Base-by-base conservation (phyloP, 2,888 invertebrate genomes). In the Euzetes globulus region DNA sequence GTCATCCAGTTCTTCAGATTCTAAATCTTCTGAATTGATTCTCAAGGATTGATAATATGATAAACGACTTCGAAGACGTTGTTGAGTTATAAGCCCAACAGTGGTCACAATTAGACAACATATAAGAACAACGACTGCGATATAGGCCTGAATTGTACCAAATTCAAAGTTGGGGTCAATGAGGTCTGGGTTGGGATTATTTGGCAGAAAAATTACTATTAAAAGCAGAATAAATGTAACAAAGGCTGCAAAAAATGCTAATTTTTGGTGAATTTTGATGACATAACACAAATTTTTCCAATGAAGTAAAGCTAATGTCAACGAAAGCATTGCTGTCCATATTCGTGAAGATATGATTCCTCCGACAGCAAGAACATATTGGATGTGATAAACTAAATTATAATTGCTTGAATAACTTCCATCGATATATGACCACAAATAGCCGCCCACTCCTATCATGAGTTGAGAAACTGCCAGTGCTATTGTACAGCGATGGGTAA, bases 251-350 rank as follows among this genome's bases (percentile, higher is more conserved):
- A 55, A 71, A 19, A 13, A 41, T 37, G 74, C 45, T 17, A 70
- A 37, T 4, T 19, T 85, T 0, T 90, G 90, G 84, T 90, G 89
- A 1, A 92, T 81, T 71, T 89, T 88, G 37, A 91, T 84, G 75
- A 93, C 89, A 82, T 90, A 92, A 80, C 92, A 90, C 3, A 92
- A 86, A 77, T 93, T 92, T 75, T 91, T 88, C 76, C 90, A 90
- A 83, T 92, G 71, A 22, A 83, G 78, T 27, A 82, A 74, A 52
- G 81, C 81, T 1, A 83, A 75, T 1, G 79, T 78, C 2, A 82
- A 33, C 3, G 82, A 80, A 19, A 83, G 77, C 37, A 81, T 77
- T 19, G 81, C 80, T 7, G 81, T 80, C 79, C 81, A 81, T 75
- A 81, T 80, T 52, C 82, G 79, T 3, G 81, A 77, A 4, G 81